Evolutionary conservation across 2,888 invertebrate genomes (phyloP).

Genomic region (Agriopis leucophaearia): DNA sequence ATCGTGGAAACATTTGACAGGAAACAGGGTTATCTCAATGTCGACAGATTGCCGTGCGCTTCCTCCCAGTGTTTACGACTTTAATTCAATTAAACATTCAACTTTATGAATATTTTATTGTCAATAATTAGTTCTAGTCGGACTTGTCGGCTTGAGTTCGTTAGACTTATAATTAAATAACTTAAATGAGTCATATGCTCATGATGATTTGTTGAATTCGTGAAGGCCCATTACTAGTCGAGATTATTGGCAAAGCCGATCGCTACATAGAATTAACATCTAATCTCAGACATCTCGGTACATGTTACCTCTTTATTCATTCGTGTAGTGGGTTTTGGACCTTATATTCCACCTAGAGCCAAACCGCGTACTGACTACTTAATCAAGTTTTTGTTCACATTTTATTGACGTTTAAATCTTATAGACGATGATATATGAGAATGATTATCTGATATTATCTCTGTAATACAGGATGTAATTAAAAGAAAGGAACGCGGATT

Average conservation of each 20-base stretch:
- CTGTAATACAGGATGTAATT: slow-evolving; percentile 29
- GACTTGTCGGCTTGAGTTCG: slow-evolving; percentile 40
- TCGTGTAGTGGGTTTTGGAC: background rate
- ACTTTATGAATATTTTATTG: slow-evolving; percentile 42
- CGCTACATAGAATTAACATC: no score
- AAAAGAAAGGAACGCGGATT: slow-evolving; percentile 29
- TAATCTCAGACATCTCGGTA: no score
- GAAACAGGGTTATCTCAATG: slow-evolving; percentile 78
- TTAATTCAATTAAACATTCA: slow-evolving; percentile 52
- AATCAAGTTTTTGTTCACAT: slow-evolving; percentile 48
- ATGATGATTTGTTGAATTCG: background rate
- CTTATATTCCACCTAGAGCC: background rate
- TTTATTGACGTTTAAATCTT: slow-evolving; percentile 14
- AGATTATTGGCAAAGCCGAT: background rate
- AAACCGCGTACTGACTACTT: slow-evolving; percentile 29
- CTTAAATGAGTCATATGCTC: slow-evolving; percentile 17
- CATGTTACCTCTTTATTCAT: no score
- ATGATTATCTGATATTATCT: slow-evolving; percentile 9
- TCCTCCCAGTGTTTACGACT: slow-evolving; percentile 63
- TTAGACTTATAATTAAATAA: slow-evolving; percentile 36
- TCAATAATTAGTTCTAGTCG: slow-evolving; percentile 33
- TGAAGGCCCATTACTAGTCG: background rate
- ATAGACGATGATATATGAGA: slow-evolving; percentile 1
- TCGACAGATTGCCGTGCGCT: slow-evolving; percentile 63
- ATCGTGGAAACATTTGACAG: slow-evolving; percentile 63